phyloP scores from a whole-genome alignment of 2,113 vertebrate species.

The Rhinolophus sinicus region DNA sequence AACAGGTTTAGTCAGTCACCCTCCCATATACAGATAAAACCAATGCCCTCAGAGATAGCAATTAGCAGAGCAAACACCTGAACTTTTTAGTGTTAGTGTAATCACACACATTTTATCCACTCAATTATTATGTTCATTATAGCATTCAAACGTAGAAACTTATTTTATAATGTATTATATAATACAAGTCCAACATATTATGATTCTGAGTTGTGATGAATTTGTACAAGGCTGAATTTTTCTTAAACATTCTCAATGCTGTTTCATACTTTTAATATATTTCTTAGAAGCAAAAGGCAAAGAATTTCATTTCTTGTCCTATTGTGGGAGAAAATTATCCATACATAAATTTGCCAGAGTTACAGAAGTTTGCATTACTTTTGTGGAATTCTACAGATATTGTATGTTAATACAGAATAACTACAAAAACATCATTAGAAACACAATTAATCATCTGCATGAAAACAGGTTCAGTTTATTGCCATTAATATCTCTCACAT shows the following conservation, averaged over 20 bases:
- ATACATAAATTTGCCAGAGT: not conserved
- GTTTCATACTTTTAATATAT: not conserved
- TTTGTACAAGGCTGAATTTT: not conserved
- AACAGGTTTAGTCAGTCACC: not conserved
- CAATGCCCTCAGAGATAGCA: not conserved
- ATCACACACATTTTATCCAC: not conserved
- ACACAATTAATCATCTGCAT: not conserved
- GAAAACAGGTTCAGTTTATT: not conserved
- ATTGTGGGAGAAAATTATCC: not conserved
- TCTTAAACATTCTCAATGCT: not conserved
- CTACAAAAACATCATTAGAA: constrained; percentile 37
- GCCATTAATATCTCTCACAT: not conserved
- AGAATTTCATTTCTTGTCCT: not conserved
- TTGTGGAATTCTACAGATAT: not conserved
- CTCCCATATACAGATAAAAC: not conserved
- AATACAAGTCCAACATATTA: not conserved
- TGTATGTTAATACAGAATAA: not conserved
- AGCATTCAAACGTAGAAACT: not conserved
- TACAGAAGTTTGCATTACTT: not conserved
- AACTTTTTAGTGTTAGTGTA: not conserved
- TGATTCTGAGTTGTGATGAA: not conserved
- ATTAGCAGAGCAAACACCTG: not conserved
- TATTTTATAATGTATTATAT: not conserved
- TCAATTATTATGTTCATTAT: not conserved
- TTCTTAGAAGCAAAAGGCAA: constrained; percentile 12